Base-by-base conservation (phyloP, 2,113 vertebrate species). In the Callorhinus ursinus region DNA sequence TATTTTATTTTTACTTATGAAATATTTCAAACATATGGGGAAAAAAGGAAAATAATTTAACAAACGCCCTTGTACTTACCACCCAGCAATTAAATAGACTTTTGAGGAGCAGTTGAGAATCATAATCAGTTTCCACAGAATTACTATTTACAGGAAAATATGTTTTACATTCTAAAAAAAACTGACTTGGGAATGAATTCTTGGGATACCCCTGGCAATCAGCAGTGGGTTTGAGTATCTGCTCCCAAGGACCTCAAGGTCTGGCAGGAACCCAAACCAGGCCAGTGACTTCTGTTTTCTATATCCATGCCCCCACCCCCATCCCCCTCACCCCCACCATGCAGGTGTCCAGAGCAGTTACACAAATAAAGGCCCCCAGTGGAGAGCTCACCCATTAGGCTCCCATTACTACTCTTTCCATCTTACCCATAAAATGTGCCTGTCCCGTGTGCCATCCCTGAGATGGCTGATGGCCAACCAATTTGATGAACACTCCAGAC, bases 21-120 rank as follows among this genome's bases (percentile, higher is more conserved):
- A 96, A 77, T 55, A 93, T 84, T 88, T 97, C 74, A 97, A n/a
- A 92, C 87, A 84, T 63, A 77, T 59, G 82, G 81, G 46, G 74
- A 59, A 81, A 89, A 72, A 93, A 79, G 86, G 39, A 90, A 97
- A 96, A 90, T 74, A 96, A 96, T 89, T 96, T 96, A 95, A 87
- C 79, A 77, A 96, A 91, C 7, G 90, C 79, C 42, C 69, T 71
- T 55, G 42, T 92, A 74, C 67, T 95, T 90, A 87, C 46, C 77
- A 96, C 59, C 97, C 81, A 92, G 92, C 67, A 97, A 98, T 97
- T 97, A 97, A 98, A 97, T 84, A 98, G 96, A 77, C 8, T 92
- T 97, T 97, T 80, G 95, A 94, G 51, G 94, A 69, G 67, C 95
- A 95, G 84, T 86, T 9, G 11, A 90, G 97, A 96, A 96, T 97